phyloP scores from a whole-genome alignment of 2,888 invertebrate species.

The Phania funesta region DNA sequence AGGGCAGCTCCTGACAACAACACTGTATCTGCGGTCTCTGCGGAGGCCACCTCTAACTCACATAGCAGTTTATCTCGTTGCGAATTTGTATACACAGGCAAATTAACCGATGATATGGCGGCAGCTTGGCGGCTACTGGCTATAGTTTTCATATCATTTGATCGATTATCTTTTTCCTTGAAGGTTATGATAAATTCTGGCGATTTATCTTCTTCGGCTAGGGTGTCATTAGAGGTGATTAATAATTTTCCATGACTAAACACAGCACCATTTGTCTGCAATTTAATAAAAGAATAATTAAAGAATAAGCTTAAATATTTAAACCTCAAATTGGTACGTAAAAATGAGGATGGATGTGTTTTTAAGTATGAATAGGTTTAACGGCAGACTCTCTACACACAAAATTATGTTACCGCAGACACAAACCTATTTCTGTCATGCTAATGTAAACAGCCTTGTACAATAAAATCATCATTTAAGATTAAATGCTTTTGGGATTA shows the following conservation, averaged over 20 bases:
- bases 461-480: too few relatives aligned
- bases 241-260: conserved; percentile 71
- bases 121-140: neutral
- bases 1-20: conserved; percentile 78
- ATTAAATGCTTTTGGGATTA: too few relatives aligned
- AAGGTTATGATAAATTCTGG: conserved; percentile 73
- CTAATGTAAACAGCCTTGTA: too few relatives aligned
- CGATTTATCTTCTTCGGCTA: conserved; percentile 67
- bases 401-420: too few relatives aligned
- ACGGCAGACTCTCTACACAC: too few relatives aligned
- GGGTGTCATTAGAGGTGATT: conserved; percentile 61
- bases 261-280: conserved; percentile 75
- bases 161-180: conserved; percentile 47
- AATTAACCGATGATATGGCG: conserved; percentile 41
- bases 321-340: too few relatives aligned
- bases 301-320: neutral
- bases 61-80: conserved; percentile 76
- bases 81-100: conserved; percentile 77
- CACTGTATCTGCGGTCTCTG: conserved; percentile 72
- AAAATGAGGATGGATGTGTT: too few relatives aligned
- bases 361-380: too few relatives aligned
- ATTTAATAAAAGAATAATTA: too few relatives aligned
- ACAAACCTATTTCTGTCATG: too few relatives aligned
- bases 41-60: conserved; percentile 73
- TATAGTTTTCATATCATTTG: conserved; percentile 49